Base-by-base conservation (phyloP, 2,888 invertebrate species). In the Rhyacophila evoluta region DNA sequence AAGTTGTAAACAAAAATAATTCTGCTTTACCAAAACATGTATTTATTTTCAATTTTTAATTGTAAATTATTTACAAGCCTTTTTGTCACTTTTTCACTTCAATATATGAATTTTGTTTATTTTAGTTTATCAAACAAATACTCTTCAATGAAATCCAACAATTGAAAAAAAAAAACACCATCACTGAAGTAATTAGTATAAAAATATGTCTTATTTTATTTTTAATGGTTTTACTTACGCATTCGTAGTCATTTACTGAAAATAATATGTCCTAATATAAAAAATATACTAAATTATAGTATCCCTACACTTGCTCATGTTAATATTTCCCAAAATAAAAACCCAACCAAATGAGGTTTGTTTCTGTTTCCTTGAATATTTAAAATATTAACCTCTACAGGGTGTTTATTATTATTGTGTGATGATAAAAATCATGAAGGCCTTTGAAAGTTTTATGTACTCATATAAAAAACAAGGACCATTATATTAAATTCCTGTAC, bases 401-500 rank as follows among this genome's bases (percentile, higher is more conserved):
- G 81, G 81, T 81, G 78, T 70, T 74, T 78, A 78, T 80, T 75
- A 55, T 29, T 78, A 78, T 78, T 76, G 70, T 74, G 81, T 81
- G 76, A 77, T 79, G 55, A 78, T 75, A 75, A 75, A 68, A 72
- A 76, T 73, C 68, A 75, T 70, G 74, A 78, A 68, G 81, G 81
- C 81, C 81, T 81, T 81, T 77, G 73, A 71, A 79, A 75, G 78
- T 74, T 72, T 77, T 77, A 75, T 78, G 55, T 79, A 81, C 77
- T 79, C 77, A 77, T 74, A 25, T 78, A 78, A 81, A 75, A 55
- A 70, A 72, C 78, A 81, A 81, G 81, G 79, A 81, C 81, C 81
- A 81, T 77, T 81, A 78, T 72, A 79, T 75, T 78, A 77, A 72
- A 77, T 19, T 55, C 55, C 77, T 77, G 77, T 77, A 77, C 55